Evolutionary conservation across 2,797 vertebrate genomes (phyloP).

Genomic region (Enteromius mattozi): DNA sequence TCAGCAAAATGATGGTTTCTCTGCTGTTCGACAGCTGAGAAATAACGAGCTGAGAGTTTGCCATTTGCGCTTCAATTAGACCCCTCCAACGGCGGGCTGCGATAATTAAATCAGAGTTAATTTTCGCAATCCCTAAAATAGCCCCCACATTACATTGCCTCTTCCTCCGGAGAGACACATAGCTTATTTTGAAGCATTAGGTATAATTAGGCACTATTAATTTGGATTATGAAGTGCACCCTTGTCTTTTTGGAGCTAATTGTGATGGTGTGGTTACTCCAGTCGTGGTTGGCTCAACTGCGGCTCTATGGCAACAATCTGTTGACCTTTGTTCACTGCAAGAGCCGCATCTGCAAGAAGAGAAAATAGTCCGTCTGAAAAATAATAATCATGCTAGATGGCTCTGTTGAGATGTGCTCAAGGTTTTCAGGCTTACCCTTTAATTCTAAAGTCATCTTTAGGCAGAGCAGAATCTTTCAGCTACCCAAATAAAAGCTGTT

Average conservation of each 20-base stretch:
- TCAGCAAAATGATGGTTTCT: conserved; percentile 32
- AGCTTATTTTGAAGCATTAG: conserved; percentile 79
- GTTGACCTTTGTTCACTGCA: conserved; percentile 52
- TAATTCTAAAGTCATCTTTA: conserved; percentile 30
- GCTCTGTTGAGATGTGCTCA: conserved; percentile 38
- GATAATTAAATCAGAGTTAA: conserved; percentile 80
- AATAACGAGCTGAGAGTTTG: conserved; percentile 41
- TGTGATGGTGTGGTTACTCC: conserved; percentile 44
- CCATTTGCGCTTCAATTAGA: conserved; percentile 68
- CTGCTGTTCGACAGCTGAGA: conserved; percentile 15
- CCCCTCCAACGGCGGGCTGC: conserved; percentile 63
- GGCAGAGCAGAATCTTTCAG: conserved; percentile 3
- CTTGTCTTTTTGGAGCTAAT: conserved; percentile 53
- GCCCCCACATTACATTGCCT: conserved; percentile 68
- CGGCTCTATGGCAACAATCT: conserved; percentile 54
- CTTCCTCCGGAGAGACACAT: conserved; percentile 72
- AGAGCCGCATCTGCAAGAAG: conserved; percentile 18
- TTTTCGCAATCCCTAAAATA: conserved; percentile 77
- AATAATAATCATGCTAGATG: conserved; percentile 53
- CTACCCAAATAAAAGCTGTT: conserved; percentile 17
- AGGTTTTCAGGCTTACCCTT: background rate
- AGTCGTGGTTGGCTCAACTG: background rate
- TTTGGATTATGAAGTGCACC: conserved; percentile 71
- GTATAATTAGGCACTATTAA: conserved; percentile 76
- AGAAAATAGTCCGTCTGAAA: conserved; percentile 53